These are phyloP conservation scores for Zelostemma sp. DNA, from an alignment of 1,140 invertebrate genomes.

Conservation along the genomic window DNA sequence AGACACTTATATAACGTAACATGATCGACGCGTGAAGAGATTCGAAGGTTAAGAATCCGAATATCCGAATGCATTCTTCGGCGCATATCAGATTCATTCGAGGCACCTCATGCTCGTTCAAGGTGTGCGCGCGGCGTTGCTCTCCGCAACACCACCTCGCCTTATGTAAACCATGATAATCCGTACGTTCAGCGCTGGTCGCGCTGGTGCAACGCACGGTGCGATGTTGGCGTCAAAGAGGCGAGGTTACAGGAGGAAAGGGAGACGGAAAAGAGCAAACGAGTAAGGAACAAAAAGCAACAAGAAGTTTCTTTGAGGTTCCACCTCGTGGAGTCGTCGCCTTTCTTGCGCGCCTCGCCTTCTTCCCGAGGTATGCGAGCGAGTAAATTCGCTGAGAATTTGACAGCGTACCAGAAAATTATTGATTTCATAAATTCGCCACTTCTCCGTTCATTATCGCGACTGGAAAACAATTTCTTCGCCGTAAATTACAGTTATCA, in stretches of 20 bases:
- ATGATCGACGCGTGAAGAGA: slow-evolving; percentile 2
- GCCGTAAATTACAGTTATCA: no score
- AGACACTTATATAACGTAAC: slow-evolving; percentile 30
- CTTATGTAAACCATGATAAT: slow-evolving; percentile 35
- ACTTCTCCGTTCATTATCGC: no score
- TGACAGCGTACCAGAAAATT: not conserved
- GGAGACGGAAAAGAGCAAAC: slow-evolving; percentile 18
- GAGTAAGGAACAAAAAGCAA: slow-evolving; percentile 10
- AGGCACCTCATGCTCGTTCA: slow-evolving; percentile 22
- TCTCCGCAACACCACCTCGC: slow-evolving; percentile 23
- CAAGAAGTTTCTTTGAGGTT: slow-evolving; percentile 19
- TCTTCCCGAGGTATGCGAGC: not conserved
- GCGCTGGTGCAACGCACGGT: slow-evolving; percentile 44
- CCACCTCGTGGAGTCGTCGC: slow-evolving; percentile 12
- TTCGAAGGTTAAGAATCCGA: slow-evolving; percentile 24
- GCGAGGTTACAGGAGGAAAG: slow-evolving; percentile 28
- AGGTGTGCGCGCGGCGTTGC: slow-evolving; percentile 16
- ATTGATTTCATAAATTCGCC: no score
- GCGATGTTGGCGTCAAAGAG: slow-evolving; percentile 46
- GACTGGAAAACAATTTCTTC: no score
- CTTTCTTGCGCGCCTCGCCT: slow-evolving; percentile 5
- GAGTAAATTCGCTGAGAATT: slow-evolving; percentile 10
- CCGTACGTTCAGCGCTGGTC: slow-evolving; percentile 31
- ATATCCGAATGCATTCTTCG: slow-evolving; percentile 23
- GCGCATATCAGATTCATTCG: slow-evolving; percentile 30